Evolutionary conservation across 1,140 invertebrate genomes (phyloP), one percentile per base, ranked within the genome.

Genomic region (Helicoverpa armigera): DNA sequence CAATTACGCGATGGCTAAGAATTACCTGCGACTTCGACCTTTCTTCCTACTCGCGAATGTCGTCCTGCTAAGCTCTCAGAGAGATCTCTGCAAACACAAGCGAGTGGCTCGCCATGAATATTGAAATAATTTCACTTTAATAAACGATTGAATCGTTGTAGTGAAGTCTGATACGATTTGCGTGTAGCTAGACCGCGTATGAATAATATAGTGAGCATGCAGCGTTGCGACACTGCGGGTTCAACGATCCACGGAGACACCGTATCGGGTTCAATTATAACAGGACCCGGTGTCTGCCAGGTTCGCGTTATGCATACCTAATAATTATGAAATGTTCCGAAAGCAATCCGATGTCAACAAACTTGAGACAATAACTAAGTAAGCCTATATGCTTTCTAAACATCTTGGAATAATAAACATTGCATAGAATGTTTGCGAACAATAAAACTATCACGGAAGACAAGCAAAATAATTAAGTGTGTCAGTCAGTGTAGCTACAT

Each of bases 231-330:
- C 69, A 69, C 5, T 10, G 69, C 23, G 50, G 50, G 69, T 72
- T 72, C 69, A 72, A 72, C 69, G 69, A n/a, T 29, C 69, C 50
- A 29, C 50, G 69, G 50, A 72, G 69, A 72, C 69, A 31, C 69
- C 69, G 50, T 72, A 72, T 72, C 48, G 69, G 50, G 69, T 72
- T 31, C 69, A 53, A 72, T 72, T 72, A 72, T 72, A 72, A 72
- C 69, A 72, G 69, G 69, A 72, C 69, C 16, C 69, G 18, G 48
- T 53, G 53, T 72, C 18, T 72, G 69, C 50, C 18, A 53, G 69
- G 50, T 31, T 53, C 69, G 69, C 69, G 69, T 72, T 54, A 53
- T 16, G 69, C 50, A 72, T 72, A 54, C 50, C 18, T 72, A 72
- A 53, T 72, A 50, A 69, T 69, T 69, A 69, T 69, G 16, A 69